Evolutionary conservation across 2,888 invertebrate genomes (phyloP).

Genomic region (Tetragonula carbonaria): DNA sequence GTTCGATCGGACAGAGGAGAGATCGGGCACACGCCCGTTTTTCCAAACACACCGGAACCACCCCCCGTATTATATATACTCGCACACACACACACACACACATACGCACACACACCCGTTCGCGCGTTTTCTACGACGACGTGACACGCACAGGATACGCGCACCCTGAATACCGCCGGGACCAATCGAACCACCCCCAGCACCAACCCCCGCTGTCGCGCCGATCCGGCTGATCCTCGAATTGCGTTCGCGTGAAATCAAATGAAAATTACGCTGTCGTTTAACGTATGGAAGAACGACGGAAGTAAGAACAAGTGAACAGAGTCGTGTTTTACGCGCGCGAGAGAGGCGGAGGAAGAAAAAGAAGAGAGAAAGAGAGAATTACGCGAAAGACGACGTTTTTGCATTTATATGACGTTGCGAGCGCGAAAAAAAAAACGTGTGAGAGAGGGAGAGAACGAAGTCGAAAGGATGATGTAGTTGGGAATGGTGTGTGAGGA

Average conservation of each 20-base stretch:
- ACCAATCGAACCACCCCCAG: conserved; percentile 77
- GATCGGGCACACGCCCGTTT: not conserved
- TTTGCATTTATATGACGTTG: too few species aligned
- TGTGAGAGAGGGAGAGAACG: too few species aligned
- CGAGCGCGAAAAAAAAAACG: too few species aligned
- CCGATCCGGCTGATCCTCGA: conserved; percentile 41
- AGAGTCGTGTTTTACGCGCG: too few species aligned
- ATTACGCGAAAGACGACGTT: too few species aligned
- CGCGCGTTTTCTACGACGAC: not conserved
- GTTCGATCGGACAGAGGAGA: not conserved
- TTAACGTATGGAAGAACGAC: not conserved
- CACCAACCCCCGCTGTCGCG: conserved; percentile 57
- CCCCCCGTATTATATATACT: not conserved
- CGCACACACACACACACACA: not conserved
- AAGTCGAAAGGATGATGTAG: too few species aligned
- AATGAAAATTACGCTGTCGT: conserved; percentile 18
- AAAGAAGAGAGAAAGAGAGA: too few species aligned
- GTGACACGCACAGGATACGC: conserved; percentile 56
- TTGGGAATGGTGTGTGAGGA: too few species aligned
- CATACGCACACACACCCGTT: too few species aligned
- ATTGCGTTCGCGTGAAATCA: not conserved
- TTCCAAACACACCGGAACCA: not conserved
- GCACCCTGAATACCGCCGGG: conserved; percentile 81
- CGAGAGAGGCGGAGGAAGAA: too few species aligned
- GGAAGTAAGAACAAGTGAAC: not conserved